Evolutionary conservation across 2,113 vertebrate genomes (phyloP).

Genomic region (Oreochromis niloticus): DNA sequence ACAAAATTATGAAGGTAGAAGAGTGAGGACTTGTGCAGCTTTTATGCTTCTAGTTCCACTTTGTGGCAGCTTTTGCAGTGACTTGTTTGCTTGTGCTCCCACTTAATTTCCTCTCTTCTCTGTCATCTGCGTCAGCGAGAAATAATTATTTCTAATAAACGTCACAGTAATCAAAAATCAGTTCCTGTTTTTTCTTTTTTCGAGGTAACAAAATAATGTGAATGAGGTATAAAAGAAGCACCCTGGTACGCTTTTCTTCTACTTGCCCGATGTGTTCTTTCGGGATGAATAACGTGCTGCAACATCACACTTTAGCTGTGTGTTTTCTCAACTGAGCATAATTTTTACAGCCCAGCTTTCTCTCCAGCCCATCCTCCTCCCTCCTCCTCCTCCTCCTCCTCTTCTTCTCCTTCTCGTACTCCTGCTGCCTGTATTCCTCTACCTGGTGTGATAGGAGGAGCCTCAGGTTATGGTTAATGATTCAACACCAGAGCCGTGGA

Average conservation of each 20-base stretch:
- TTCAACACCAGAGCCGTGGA: conserved; percentile 53
- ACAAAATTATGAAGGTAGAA: background rate
- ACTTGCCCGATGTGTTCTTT: background rate
- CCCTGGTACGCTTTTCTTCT: background rate
- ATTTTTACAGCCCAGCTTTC: background rate
- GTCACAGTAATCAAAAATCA: background rate
- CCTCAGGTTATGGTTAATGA: conserved; percentile 66
- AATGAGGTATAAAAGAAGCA: background rate
- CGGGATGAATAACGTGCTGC: background rate
- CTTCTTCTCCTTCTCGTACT: background rate
- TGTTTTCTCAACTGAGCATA: background rate
- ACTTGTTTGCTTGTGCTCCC: background rate
- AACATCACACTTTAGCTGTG: background rate
- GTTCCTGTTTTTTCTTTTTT: background rate
- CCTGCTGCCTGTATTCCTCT: conserved; percentile 1
- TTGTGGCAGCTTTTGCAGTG: background rate
- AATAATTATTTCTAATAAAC: background rate
- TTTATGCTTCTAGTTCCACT: background rate
- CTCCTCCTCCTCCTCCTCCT: background rate
- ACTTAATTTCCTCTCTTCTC: background rate
- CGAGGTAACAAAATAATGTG: background rate
- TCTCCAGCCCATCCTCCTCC: background rate
- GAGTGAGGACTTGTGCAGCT: background rate
- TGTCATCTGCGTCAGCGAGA: background rate
- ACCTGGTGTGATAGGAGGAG: conserved; percentile 66